Evolutionary conservation across 2,888 invertebrate genomes (phyloP).

Genomic region (Acrobasis suavella): DNA sequence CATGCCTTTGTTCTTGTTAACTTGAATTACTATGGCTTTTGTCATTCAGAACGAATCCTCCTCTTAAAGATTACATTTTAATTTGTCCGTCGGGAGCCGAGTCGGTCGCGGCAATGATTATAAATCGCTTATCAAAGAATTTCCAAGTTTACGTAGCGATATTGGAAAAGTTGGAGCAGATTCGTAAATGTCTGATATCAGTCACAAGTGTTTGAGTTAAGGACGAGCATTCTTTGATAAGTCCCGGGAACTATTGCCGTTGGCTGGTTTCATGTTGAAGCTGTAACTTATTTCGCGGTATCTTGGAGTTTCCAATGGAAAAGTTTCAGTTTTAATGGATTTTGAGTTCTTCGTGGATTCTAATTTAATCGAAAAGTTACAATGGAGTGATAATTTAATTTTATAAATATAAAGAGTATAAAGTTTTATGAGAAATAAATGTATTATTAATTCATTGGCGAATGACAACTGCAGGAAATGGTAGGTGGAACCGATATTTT

Average conservation of each 20-base stretch:
- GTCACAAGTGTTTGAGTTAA: constrained; percentile 55
- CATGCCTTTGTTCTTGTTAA: neutral
- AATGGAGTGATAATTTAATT: constrained; percentile 11
- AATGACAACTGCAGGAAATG: no score
- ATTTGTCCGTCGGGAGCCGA: constrained; percentile 43
- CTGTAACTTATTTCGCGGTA: constrained; percentile 14
- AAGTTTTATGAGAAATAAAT: no score
- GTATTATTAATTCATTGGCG: no score
- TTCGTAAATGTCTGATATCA: constrained; percentile 63
- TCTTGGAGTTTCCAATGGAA: constrained; percentile 9
- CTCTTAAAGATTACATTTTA: constrained; percentile 54
- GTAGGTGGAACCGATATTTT: no score
- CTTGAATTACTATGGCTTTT: constrained; percentile 9
- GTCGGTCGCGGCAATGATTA: constrained; percentile 59
- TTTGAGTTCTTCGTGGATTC: constrained; percentile 15
- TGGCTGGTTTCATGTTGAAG: constrained; percentile 15
- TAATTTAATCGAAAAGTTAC: constrained; percentile 13
- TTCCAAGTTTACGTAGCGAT: constrained; percentile 60
- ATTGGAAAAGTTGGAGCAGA: constrained; percentile 68
- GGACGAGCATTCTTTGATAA: constrained; percentile 39
- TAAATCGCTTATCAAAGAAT: constrained; percentile 76
- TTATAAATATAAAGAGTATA: neutral
- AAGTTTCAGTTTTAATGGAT: constrained; percentile 20
- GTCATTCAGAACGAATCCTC: constrained; percentile 12
- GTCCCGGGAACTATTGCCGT: constrained; percentile 27